Evolutionary conservation across 2,797 vertebrate species (phyloP), one percentile per base, ranked within the genome.

Genomic region (Macroramphosus scolopax): DNA sequence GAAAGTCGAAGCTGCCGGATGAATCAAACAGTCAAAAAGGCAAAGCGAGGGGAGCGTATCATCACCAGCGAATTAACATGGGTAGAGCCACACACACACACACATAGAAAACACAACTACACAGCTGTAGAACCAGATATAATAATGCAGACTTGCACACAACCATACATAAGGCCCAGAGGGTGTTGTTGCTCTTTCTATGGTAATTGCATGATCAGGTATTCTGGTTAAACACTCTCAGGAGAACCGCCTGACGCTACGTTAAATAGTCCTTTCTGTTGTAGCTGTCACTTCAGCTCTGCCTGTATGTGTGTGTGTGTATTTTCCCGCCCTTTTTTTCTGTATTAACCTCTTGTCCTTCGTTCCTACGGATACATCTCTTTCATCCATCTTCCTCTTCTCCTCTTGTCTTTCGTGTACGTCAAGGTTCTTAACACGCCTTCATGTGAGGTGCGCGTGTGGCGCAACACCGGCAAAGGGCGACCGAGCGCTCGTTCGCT

Each of bases 161-260:
- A 17, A 7, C 51, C 6, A 16, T 4, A 22, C 17, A 42, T 2
- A 46, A 7, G 16, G 40, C 55, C 77, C 46, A 35, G 45, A 50
- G 70, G 73, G 44, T 53, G 49, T 68, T 68, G 61, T 62, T 78
- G 72, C 63, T 70, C 65, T 71, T 78, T 78, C 68, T 72, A 78
- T 80, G 75, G 62, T 78, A 80, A 85, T 75, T 72, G 67, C 25
- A 8, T 74, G 68, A 78, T 77, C 75, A 75, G 66, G 70, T 84
- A 75, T 82, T 80, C 72, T 59, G 69, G 34, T 65, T 72, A 68
- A 78, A 71, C 59, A 48, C 72, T 74, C 79, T 82, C 75, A 40
- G 39, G 65, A 77, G 75, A 60, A 56, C 42, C 22, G 62, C 60
- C 46, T 57, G 68, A 61, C 11, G 45, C 49, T 57, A 74, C 61